Percentiles rank a stretch among this genome's conserved stretches.
phyloP scores from a whole-genome alignment of 2,797 vertebrate species.

The Furcifer pardalis region DNA sequence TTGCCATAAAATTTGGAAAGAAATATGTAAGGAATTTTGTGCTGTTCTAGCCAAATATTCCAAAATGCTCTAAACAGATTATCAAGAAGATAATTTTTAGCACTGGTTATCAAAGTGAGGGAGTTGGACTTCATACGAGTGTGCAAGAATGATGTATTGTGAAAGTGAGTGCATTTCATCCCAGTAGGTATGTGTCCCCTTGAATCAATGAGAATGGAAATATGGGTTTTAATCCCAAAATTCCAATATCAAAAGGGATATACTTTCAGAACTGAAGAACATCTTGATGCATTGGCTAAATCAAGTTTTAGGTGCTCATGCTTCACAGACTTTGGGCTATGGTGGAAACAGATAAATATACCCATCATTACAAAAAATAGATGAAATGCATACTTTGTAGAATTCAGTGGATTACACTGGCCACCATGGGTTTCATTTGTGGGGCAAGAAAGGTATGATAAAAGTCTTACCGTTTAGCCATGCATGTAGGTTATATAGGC shows the following conservation, averaged over 20 bases:
- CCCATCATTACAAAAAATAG: background rate
- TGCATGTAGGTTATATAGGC: background rate
- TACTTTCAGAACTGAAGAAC: background rate
- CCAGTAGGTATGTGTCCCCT: background rate
- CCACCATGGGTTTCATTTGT: background rate
- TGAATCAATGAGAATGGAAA: background rate
- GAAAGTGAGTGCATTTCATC: background rate
- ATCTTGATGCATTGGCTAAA: background rate
- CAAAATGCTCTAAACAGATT: background rate
- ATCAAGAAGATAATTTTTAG: background rate
- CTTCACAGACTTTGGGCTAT: no score
- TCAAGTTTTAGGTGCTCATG: no score
- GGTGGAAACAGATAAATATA: no score
- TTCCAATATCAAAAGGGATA: background rate
- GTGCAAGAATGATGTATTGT: background rate
- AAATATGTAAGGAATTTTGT: background rate
- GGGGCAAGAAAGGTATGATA: background rate
- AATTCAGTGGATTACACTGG: background rate
- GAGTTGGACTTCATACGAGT: background rate
- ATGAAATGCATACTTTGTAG: no score
- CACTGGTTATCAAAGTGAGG: background rate
- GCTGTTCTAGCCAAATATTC: background rate
- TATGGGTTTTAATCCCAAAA: no score
- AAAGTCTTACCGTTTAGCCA: background rate
- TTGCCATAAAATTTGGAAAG: slow-evolving; percentile 3